phyloP scores from a whole-genome alignment of 2,113 vertebrate species.

The Antennarius striatus region DNA sequence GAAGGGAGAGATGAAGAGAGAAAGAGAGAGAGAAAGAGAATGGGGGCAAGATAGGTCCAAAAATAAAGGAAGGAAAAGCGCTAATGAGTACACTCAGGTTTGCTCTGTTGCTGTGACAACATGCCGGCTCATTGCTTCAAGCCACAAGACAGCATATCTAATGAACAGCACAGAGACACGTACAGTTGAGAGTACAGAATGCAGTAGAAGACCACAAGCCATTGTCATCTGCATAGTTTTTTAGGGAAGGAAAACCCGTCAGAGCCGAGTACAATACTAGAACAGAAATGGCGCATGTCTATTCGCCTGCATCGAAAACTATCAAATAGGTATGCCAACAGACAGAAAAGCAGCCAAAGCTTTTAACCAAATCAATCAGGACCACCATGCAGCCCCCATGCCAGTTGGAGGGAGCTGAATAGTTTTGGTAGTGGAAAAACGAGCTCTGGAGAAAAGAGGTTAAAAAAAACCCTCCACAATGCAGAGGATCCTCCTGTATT shows the following conservation, averaged over 20 bases:
- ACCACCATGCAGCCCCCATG: slow-evolving; percentile 27
- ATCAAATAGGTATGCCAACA: slow-evolving; percentile 22
- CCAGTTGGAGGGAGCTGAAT: slow-evolving; percentile 41
- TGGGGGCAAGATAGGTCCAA: slow-evolving; percentile 42
- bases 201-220: slow-evolving; percentile 28
- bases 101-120: slow-evolving; percentile 69
- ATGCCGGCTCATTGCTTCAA: slow-evolving; percentile 37
- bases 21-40: background rate
- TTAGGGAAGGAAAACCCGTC: slow-evolving; percentile 23
- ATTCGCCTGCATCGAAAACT: background rate
- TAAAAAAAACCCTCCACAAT: slow-evolving; percentile 26
- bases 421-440: slow-evolving; percentile 14
- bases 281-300: slow-evolving; percentile 20
- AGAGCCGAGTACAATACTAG: slow-evolving; percentile 22
- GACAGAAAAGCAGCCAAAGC: slow-evolving; percentile 31
- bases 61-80: slow-evolving; percentile 61
- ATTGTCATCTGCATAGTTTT: slow-evolving; percentile 37
- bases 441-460: slow-evolving; percentile 15
- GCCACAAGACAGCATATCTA: slow-evolving; percentile 48
- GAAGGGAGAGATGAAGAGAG: background rate
- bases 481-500: slow-evolving; percentile 39
- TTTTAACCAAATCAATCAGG: slow-evolving; percentile 51
- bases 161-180: slow-evolving; percentile 46
- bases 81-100: slow-evolving; percentile 65
- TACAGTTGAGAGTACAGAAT: slow-evolving; percentile 13